Percentiles rank a stretch among this genome's conserved stretches.
Evolutionary conservation across 2,113 vertebrate species (phyloP).

Genomic region (Passer domesticus): DNA sequence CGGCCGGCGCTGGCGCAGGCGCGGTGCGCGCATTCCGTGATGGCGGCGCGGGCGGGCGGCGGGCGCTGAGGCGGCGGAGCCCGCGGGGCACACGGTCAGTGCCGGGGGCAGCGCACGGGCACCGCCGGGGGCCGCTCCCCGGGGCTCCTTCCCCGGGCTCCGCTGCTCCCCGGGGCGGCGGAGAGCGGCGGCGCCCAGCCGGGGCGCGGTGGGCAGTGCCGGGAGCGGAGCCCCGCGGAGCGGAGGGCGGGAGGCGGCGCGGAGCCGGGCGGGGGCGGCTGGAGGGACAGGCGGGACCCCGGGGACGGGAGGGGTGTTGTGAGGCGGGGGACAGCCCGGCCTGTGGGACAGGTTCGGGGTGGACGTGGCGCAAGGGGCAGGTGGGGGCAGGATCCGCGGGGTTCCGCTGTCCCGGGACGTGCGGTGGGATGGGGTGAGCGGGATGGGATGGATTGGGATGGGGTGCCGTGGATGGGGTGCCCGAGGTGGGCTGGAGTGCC

Average conservation of each 20-base stretch:
- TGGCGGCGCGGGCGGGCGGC: not conserved
- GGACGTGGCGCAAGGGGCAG: not conserved
- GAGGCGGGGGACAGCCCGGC: not conserved
- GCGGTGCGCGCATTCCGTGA: not conserved
- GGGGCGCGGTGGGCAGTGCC: not conserved
- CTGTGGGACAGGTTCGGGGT: not conserved
- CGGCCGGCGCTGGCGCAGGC: not conserved
- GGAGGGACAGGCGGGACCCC: not conserved
- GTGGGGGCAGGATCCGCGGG: not conserved
- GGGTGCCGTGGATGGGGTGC: not conserved
- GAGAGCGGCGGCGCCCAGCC: not conserved
- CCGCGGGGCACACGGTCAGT: not conserved
- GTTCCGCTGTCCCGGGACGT: not conserved
- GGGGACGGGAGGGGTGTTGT: not conserved
- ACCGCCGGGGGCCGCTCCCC: too few relatives aligned
- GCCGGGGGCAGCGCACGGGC: not conserved
- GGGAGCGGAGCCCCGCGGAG: not conserved
- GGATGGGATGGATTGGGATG: not conserved
- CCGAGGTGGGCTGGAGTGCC: not conserved
- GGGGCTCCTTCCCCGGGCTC: too few relatives aligned
- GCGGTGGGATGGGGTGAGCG: not conserved
- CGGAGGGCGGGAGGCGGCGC: not conserved
- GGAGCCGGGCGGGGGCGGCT: not conserved
- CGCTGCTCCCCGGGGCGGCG: not conserved
- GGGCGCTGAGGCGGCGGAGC: not conserved